Evolutionary conservation across 2,113 vertebrate genomes (phyloP), one percentile per base, ranked within the genome.

Genomic region (Erythrolamprus reginae): DNA sequence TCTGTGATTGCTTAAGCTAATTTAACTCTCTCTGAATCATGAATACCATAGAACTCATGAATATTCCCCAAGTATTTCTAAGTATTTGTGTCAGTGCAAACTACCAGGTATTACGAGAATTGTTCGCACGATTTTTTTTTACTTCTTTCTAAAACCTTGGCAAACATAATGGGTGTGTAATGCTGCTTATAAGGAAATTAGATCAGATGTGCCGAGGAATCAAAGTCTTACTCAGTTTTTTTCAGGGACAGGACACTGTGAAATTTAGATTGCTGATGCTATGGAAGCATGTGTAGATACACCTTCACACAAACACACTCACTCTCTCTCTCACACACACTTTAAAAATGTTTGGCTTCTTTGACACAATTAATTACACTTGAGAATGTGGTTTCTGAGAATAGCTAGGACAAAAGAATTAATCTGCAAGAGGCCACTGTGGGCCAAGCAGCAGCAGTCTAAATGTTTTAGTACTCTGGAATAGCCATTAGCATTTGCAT

Each of bases 401-500:
- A 50, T 87, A 82, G 23, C 17, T 21, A 88, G 42, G 48, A n/a
- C 26, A 42, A 88, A 82, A 87, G 84, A 89, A 88, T 33, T 65
- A 0, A 0, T n/a, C 90, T 87, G 85, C 86, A 93, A 93, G 84
- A 38, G 52, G 56, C 52, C 3, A 88, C 70, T 77, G 47, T 65
- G 92, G 88, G 53, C n/a, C 84, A 87, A 90, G 89, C 86, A 61
- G 28, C 86, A 61, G 28, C 56, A 38, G 24, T 7, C 45, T 58
- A 47, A 58, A 58, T 10, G 5, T 50, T 86, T 84, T 42, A n/a
- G 52, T 21, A 26, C 86, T 83, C 84, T 9, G 21, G 70, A 48
- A 26, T 83, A 38, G 6, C 65, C 65, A 58, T 87, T 91, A 87
- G 51, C 86, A 87, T 83, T 83, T 87, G 51, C 82, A 88, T 91